These are phyloP conservation scores for Podarcis siculus DNA, from an alignment of 2,797 vertebrate genomes.

Conservation along the genomic window DNA sequence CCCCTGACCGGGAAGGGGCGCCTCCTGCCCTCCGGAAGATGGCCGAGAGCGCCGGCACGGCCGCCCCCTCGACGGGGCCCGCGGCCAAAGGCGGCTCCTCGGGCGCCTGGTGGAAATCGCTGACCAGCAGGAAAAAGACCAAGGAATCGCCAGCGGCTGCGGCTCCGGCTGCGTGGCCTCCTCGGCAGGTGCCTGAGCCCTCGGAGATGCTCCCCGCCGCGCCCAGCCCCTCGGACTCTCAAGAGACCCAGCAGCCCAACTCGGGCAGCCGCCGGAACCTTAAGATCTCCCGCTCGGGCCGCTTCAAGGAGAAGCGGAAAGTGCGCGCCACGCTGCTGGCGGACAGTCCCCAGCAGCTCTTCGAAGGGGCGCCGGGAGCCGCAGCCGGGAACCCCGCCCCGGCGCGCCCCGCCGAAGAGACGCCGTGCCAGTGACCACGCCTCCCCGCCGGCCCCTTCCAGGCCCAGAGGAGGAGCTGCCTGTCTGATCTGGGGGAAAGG, in stretches of 20 bases:
- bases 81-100: conserved; percentile 46
- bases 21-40: conserved; percentile 39
- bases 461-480: not conserved
- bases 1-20: not conserved
- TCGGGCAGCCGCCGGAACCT: conserved; percentile 86
- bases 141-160: conserved; percentile 72
- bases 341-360: conserved; percentile 73
- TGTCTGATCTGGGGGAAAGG: conserved; percentile 19
- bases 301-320: conserved; percentile 90
- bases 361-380: conserved; percentile 66
- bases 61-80: conserved; percentile 30
- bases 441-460: not conserved
- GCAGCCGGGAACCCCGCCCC: not conserved
- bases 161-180: conserved; percentile 39
- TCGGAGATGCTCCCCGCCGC: conserved; percentile 34
- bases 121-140: conserved; percentile 84
- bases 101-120: conserved; percentile 88
- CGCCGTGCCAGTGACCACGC: conserved; percentile 59
- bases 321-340: conserved; percentile 85
- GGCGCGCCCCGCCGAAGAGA: conserved; percentile 63
- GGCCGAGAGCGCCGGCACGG: conserved; percentile 65
- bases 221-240: conserved; percentile 51
- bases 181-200: conserved; percentile 42
- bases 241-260: conserved; percentile 66
- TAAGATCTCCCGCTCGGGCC: conserved; percentile 91